Percentiles rank a stretch among this genome's conserved stretches.
Conservation (phyloP, 1,140 invertebrate genomes). For the Pseudobourletiella spinata region DNA sequence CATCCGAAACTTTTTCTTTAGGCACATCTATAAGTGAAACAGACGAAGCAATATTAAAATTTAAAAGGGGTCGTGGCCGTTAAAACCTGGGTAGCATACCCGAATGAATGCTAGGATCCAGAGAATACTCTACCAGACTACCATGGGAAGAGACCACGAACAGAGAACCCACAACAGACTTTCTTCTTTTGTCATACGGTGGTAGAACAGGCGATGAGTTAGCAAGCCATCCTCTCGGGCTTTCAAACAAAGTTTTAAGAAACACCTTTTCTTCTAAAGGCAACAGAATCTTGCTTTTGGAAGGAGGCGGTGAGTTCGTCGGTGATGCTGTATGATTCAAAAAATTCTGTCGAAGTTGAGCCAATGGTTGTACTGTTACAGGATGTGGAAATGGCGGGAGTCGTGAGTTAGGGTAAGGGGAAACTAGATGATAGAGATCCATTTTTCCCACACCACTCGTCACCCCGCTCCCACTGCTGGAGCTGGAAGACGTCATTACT, state of each 20-base stretch:
- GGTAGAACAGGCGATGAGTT: constrained; percentile 44
- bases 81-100: no score
- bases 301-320: constrained; percentile 20
- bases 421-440: constrained; percentile 44
- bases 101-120: constrained; percentile 67
- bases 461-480: constrained; percentile 44
- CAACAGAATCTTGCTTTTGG: constrained; percentile 22
- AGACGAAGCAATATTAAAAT: not conserved
- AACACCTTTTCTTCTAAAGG: constrained; percentile 25
- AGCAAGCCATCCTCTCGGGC: constrained; percentile 46
- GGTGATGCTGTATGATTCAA: constrained; percentile 14
- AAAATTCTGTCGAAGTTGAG: constrained; percentile 65
- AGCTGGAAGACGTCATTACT: constrained; percentile 49
- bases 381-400: constrained; percentile 82
- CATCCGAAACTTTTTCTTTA: constrained; percentile 83
- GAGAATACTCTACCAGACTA: constrained; percentile 76
- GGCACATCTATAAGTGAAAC: constrained; percentile 59
- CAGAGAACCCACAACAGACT: constrained; percentile 62
- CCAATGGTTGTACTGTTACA: constrained; percentile 63
- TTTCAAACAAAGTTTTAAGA: constrained; percentile 51
- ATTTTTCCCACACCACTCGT: constrained; percentile 38
- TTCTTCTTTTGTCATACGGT: constrained; percentile 43
- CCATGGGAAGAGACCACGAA: constrained; percentile 85
- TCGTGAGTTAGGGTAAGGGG: constrained; percentile 77
- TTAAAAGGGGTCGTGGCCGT: no score